These are phyloP conservation scores for Sogatella furcifera DNA, from an alignment of 1,140 invertebrate species.

Conservation along the genomic window DNA sequence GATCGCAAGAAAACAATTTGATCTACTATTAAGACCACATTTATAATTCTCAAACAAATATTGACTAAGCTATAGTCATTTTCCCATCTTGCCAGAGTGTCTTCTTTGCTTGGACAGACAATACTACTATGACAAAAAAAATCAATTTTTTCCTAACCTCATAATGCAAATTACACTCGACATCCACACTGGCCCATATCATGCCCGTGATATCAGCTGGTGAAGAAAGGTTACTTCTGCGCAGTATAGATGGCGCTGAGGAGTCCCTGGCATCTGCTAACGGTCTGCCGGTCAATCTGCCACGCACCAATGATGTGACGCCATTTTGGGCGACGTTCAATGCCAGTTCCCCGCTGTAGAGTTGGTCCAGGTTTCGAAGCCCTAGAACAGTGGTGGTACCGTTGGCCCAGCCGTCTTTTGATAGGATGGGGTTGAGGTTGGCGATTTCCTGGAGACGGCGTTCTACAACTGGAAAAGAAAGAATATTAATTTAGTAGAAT, in stretches of 20 bases:
- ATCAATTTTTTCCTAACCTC: constrained; percentile 41
- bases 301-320: constrained; percentile 52
- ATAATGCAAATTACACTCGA: constrained; percentile 72
- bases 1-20: too few species aligned
- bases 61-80: too few species aligned
- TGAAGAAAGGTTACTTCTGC: constrained; percentile 34
- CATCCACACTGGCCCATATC: constrained; percentile 70
- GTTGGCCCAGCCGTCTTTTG: constrained; percentile 46
- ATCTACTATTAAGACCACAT: too few species aligned
- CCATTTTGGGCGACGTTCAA: constrained; percentile 39
- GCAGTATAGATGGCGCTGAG: constrained; percentile 50
- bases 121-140: too few species aligned
- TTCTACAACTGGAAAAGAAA: constrained; percentile 14
- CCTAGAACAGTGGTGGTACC: constrained; percentile 52
- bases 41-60: too few species aligned
- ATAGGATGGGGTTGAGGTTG: constrained; percentile 47
- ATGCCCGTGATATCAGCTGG: constrained; percentile 27
- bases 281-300: constrained; percentile 50
- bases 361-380: constrained; percentile 58
- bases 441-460: constrained; percentile 45
- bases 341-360: constrained; percentile 68
- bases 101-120: too few species aligned
- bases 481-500: background rate
- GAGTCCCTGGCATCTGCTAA: constrained; percentile 64
- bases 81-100: too few species aligned